A percentile compares a stretch with the other conserved stretches of the same genome.
Conservation (phyloP, 2,888 invertebrate species). For the Coleophora deauratella region DNA sequence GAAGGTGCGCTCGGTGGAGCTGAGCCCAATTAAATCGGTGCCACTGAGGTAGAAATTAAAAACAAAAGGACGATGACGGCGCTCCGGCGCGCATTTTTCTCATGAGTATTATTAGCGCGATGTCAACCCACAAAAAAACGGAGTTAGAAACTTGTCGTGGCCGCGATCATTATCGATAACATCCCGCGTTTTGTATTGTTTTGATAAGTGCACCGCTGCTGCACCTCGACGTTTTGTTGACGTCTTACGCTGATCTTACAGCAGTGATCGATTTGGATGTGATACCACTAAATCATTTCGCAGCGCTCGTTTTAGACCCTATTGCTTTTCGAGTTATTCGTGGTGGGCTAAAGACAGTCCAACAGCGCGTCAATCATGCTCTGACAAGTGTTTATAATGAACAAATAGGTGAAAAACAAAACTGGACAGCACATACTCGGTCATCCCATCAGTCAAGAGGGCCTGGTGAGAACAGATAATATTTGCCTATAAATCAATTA, state of each 20-base stretch:
- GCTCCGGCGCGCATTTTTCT: slow-evolving; percentile 70
- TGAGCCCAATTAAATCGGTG: slow-evolving; percentile 74
- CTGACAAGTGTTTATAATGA: slow-evolving; percentile 35
- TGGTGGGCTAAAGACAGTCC: slow-evolving; percentile 8
- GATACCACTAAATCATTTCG: too few relatives aligned
- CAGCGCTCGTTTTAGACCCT: neutral
- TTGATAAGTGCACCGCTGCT: slow-evolving; percentile 64
- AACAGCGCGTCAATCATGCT: slow-evolving; percentile 48
- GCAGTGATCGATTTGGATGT: slow-evolving; percentile 48
- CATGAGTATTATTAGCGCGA: slow-evolving; percentile 74
- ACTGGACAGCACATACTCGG: slow-evolving; percentile 40
- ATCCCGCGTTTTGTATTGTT: slow-evolving; percentile 71
- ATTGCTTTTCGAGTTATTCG: neutral
- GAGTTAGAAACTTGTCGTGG: slow-evolving; percentile 62
- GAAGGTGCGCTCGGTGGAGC: slow-evolving; percentile 70
- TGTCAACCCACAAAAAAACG: slow-evolving; percentile 71
- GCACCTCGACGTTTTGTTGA: slow-evolving; percentile 53
- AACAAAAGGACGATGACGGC: slow-evolving; percentile 70
- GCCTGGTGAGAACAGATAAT: slow-evolving; percentile 65
- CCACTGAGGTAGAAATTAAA: slow-evolving; percentile 75
- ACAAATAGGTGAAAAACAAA: slow-evolving; percentile 50
- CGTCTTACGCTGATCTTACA: slow-evolving; percentile 54
- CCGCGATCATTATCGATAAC: slow-evolving; percentile 67
- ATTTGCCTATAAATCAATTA: slow-evolving; percentile 72
- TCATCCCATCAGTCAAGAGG: slow-evolving; percentile 53